Evolutionary conservation across 2,797 vertebrate species (phyloP).

Genomic region (Clarias fuscus): DNA sequence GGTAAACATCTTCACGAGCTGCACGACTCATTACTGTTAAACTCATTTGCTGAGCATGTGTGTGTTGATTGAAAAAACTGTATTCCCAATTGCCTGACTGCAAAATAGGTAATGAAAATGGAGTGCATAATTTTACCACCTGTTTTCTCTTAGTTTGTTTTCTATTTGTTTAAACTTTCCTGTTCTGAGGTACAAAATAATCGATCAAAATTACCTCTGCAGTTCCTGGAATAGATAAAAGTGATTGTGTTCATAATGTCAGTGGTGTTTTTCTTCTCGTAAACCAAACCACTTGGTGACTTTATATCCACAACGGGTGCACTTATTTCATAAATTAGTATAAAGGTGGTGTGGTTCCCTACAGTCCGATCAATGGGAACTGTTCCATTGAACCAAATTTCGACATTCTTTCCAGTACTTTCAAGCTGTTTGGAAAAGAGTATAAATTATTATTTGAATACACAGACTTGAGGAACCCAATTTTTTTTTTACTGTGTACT

Average conservation of each 20-base stretch:
- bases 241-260: conserved; percentile 52
- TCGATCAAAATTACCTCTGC: conserved; percentile 49
- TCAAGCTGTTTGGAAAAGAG: conserved; percentile 63
- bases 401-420: conserved; percentile 53
- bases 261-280: conserved; percentile 52
- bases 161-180: neutral
- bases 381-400: conserved; percentile 52
- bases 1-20: conserved; percentile 59
- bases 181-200: too few species aligned
- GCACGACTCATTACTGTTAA: conserved; percentile 66
- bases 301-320: conserved; percentile 55
- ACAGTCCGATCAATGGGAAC: conserved; percentile 63
- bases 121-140: neutral
- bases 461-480: neutral
- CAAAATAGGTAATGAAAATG: neutral
- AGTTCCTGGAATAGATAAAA: conserved; percentile 63
- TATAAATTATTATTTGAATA: neutral
- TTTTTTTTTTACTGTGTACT: neutral
- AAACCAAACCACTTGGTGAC: conserved; percentile 62
- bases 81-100: conserved; percentile 60
- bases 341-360: conserved; percentile 68
- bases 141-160: too few species aligned
- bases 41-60: neutral
- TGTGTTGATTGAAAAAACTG: neutral
- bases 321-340: conserved; percentile 58